phyloP scores from a whole-genome alignment of 2,888 invertebrate genomes.

The Iselma pallidipennis region DNA sequence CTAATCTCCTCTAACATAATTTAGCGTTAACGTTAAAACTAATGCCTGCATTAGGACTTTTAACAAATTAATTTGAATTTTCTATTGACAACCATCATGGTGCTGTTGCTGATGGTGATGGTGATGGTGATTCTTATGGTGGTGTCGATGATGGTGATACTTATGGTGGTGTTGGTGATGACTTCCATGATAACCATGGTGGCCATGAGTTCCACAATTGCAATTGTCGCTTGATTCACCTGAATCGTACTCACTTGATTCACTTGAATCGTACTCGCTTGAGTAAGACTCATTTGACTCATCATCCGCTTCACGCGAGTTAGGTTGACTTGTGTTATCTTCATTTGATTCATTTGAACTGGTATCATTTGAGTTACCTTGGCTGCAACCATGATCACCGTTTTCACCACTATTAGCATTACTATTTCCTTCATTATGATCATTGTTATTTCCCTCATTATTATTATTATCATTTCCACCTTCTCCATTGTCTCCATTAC shows the following conservation, averaged over 20 bases:
- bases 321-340: too few relatives aligned
- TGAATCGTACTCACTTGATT: neutral
- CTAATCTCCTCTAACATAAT: too few relatives aligned
- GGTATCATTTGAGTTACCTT: too few relatives aligned
- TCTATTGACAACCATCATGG: too few relatives aligned
- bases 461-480: neutral
- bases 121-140: neutral
- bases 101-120: neutral
- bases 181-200: neutral
- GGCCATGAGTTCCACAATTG: neutral
- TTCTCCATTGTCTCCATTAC: neutral
- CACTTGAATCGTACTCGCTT: neutral
- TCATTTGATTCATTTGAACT: neutral
- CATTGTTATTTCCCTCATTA: too few relatives aligned
- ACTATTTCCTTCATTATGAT: too few relatives aligned
- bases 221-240: neutral
- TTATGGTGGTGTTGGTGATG: neutral
- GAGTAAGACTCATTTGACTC: neutral
- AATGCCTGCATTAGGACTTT: too few relatives aligned
- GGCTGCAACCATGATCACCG: too few relatives aligned
- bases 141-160: neutral
- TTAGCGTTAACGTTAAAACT: too few relatives aligned
- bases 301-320: too few relatives aligned
- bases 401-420: too few relatives aligned
- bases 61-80: too few relatives aligned